Percentiles rank a stretch among this genome's conserved stretches.
phyloP scores from a whole-genome alignment of 1,140 invertebrate species.

The Nymphalis io region DNA sequence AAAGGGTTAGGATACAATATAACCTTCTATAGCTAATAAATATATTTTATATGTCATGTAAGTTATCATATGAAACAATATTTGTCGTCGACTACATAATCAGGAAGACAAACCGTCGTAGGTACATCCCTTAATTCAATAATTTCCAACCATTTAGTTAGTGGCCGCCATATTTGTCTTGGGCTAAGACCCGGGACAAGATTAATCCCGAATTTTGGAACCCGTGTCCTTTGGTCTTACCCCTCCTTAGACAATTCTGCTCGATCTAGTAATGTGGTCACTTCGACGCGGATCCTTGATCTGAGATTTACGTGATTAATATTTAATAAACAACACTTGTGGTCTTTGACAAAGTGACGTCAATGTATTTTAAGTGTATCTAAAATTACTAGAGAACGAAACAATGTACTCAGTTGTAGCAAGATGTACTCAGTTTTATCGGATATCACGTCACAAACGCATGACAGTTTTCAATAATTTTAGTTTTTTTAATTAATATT shows the following conservation, averaged over 20 bases:
- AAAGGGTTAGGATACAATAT: too few relatives aligned
- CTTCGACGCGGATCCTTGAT: conserved; percentile 1
- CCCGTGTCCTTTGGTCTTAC: conserved; percentile 38
- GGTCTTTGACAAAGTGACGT: neutral
- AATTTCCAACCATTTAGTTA: conserved; percentile 48
- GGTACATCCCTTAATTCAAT: conserved; percentile 46
- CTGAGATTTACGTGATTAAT: conserved; percentile 6
- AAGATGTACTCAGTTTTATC: too few relatives aligned
- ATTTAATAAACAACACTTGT: conserved; percentile 1
- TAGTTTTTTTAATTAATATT: too few relatives aligned
- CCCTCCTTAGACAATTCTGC: neutral
- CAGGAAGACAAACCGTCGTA: neutral
- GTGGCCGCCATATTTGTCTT: conserved; percentile 51
- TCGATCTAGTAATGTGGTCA: conserved; percentile 1
- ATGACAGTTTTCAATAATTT: too few relatives aligned
- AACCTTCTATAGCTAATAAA: too few relatives aligned
- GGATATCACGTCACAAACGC: too few relatives aligned
- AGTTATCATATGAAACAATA: neutral
- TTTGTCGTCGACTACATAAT: conserved; percentile 2
- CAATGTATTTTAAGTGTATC: neutral
- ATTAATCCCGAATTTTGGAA: conserved; percentile 46
- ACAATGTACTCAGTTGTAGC: too few relatives aligned
- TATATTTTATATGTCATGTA: too few relatives aligned
- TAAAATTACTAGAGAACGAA: neutral
- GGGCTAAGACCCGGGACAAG: conserved; percentile 47